Conservation (phyloP, 2,888 invertebrate genomes). For the Brassicogethes aeneus region DNA sequence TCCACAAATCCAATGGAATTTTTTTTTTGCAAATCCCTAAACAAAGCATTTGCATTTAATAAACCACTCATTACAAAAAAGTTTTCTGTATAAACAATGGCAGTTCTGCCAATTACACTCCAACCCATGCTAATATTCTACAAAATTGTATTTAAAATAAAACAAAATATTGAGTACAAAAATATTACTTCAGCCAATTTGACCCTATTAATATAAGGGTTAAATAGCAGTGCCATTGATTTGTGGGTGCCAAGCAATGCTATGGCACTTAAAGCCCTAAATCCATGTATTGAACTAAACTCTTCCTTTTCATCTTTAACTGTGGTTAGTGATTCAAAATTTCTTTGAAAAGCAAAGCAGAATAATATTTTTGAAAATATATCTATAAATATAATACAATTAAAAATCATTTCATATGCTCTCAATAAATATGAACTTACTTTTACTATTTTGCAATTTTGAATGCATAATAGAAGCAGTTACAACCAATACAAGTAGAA, state of each 20-base stretch:
- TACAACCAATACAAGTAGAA: neutral
- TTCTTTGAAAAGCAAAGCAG: constrained; percentile 2
- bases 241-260: constrained; percentile 50
- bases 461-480: neutral
- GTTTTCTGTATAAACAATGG: constrained; percentile 54
- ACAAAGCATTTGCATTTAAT: constrained; percentile 46
- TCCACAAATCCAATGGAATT: constrained; percentile 44
- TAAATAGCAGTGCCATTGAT: constrained; percentile 50
- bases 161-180: too few species aligned
- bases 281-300: constrained; percentile 46
- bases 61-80: constrained; percentile 54
- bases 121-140: constrained; percentile 39
- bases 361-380: constrained; percentile 6
- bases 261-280: constrained; percentile 47
- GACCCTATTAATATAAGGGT: constrained; percentile 49
- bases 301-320: constrained; percentile 30
- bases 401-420: constrained; percentile 1
- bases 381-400: constrained; percentile 6
- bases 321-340: neutral
- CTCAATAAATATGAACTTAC: constrained; percentile 3
- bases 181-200: constrained; percentile 44
- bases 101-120: constrained; percentile 51
- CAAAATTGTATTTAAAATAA: neutral
- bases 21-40: constrained; percentile 45
- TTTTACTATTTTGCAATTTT: constrained; percentile 19